A percentile compares a stretch with the other conserved stretches of the same genome.
Evolutionary conservation across 2,888 invertebrate genomes (phyloP).

Genomic region (Sycophila texana): DNA sequence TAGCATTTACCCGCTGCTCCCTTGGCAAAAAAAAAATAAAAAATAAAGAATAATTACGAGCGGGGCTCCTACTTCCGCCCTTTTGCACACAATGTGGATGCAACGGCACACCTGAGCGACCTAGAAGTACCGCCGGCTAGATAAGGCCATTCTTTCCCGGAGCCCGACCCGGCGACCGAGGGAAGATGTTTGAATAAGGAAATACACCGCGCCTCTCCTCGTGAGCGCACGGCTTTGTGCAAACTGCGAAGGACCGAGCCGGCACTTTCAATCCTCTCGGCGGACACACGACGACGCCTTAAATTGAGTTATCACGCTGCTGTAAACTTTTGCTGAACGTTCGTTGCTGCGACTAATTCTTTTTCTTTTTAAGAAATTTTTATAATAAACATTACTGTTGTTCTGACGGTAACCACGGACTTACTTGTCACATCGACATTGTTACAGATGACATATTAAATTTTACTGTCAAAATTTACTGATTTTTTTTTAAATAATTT

Average conservation of each 20-base stretch:
- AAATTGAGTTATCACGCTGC: no score
- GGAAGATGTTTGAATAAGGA: constrained; percentile 49
- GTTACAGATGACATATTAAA: no score
- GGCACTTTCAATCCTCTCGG: no score
- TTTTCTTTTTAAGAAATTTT: no score
- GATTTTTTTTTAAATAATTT: no score
- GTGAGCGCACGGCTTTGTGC: neutral
- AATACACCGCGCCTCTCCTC: constrained; percentile 16
- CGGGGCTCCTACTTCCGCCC: constrained; percentile 43
- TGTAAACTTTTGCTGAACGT: no score
- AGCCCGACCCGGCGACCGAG: neutral
- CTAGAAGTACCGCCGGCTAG: constrained; percentile 9
- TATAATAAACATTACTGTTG: no score
- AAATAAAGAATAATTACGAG: constrained; percentile 45
- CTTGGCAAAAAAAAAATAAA: constrained; percentile 21
- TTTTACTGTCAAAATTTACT: no score
- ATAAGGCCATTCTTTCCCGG: constrained; percentile 7
- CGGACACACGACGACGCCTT: no score
- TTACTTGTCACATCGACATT: no score
- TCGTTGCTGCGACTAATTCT: no score
- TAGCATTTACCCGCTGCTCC: neutral
- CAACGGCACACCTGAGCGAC: constrained; percentile 29
- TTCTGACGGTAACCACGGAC: no score
- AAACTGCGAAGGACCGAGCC: neutral
- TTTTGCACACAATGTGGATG: constrained; percentile 48